Percentiles rank a stretch among this genome's conserved stretches.
Evolutionary conservation across 2,888 invertebrate genomes (phyloP).

Genomic region (Catocala nupta): DNA sequence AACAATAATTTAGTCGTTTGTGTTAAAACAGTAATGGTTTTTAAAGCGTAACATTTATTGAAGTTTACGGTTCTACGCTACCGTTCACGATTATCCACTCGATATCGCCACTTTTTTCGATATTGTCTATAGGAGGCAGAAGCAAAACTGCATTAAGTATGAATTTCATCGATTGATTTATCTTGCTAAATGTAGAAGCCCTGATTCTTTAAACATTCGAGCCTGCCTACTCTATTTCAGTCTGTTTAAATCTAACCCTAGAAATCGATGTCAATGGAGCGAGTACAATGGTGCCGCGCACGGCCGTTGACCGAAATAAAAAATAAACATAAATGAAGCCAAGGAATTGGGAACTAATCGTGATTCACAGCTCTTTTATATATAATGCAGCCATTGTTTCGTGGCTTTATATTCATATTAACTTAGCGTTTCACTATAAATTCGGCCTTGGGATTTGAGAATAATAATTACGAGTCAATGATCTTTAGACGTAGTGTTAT

Average conservation of each 20-base stretch:
- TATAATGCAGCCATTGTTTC: slow-evolving; percentile 33
- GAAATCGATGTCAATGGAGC: slow-evolving; percentile 80
- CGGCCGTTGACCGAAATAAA: slow-evolving; percentile 84
- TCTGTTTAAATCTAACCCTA: slow-evolving; percentile 74
- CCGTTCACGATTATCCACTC: slow-evolving; percentile 46
- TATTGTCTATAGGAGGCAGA: slow-evolving; percentile 1
- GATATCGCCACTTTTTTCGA: slow-evolving; percentile 20
- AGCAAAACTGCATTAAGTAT: not conserved
- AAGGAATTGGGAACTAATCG: slow-evolving; percentile 74
- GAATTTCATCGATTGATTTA: slow-evolving; percentile 36
- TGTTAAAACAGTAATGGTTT: slow-evolving; percentile 57
- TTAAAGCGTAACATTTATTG: slow-evolving; percentile 54
- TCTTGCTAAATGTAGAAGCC: slow-evolving; percentile 30
- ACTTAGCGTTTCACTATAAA: slow-evolving; percentile 24
- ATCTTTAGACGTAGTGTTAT: slow-evolving; percentile 38
- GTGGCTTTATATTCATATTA: slow-evolving; percentile 23
- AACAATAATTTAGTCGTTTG: slow-evolving; percentile 56
- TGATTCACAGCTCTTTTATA: slow-evolving; percentile 62
- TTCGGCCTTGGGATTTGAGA: slow-evolving; percentile 27
- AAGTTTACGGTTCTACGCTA: slow-evolving; percentile 53
- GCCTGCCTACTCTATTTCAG: slow-evolving; percentile 47
- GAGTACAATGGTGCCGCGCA: slow-evolving; percentile 69
- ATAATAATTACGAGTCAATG: slow-evolving; percentile 48
- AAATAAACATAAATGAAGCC: slow-evolving; percentile 72
- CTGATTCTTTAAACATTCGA: slow-evolving; percentile 16